Evolutionary conservation across 2,888 invertebrate species (phyloP), one percentile per base, ranked within the genome.

Genomic region (Rhagonycha lutea): DNA sequence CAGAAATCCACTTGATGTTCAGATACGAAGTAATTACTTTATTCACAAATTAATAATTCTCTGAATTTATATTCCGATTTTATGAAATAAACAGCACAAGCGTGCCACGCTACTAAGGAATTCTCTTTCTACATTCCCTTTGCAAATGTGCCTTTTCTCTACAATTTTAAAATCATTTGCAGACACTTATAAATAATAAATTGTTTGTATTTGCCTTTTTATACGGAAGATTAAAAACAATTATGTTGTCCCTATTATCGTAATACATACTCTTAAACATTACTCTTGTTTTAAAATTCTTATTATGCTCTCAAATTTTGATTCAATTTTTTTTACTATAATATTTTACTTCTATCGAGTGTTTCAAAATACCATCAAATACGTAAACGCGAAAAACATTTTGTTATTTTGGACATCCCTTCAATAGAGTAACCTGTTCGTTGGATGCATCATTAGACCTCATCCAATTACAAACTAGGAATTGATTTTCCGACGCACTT

Each of bases 21-120:
- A 81, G 81, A 81, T 81, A 80, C 79, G 78, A 79, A 78, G 81
- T 83, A 84, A 85, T 85, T 84, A 82, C 84, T 83, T 84, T 83
- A 84, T 83, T 82, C 80, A 76, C 76, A 78, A 84, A 84, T 85
- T 85, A 85, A 84, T 85, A 84, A 85, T 84, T 83, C 83, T 77
- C 80, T 80, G 81, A 82, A 83, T 84, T 84, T 83, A 82, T 82
- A 84, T 83, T 83, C 78, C 82, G 80, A 84, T 84, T 84, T 84
- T 83, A 83, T 82, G 83, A 82, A 84, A 84, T 84, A 84, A 84
- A 84, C 85, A 84, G 83, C 80, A 82, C 78, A 76, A 79, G 82
- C 82, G 83, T 83, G 84, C 83, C 80, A 83, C 82, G 79, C 81
- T 84, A 82, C 83, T 85, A 84, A 84, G 83, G 76, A 80, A 85